Evolutionary conservation across 2,113 vertebrate species (phyloP).

Genomic region (Calidris pugnax): DNA sequence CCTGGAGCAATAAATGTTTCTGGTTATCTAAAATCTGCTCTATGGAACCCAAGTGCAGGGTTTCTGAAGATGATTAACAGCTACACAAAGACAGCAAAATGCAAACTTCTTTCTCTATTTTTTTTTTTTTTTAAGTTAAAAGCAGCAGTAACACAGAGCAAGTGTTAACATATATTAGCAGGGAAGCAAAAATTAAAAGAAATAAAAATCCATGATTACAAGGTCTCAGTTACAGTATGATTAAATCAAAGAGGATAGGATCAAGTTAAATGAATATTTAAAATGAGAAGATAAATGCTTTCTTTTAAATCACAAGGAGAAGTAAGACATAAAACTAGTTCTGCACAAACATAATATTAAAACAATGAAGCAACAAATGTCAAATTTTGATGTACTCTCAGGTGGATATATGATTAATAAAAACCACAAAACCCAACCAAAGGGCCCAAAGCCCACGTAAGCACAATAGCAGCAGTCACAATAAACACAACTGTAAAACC

Average conservation of each 20-base stretch:
- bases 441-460: not conserved
- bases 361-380: not conserved
- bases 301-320: not conserved
- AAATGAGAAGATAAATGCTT: not conserved
- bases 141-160: constrained; percentile 13
- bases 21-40: constrained; percentile 47
- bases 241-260: constrained; percentile 44
- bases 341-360: not conserved
- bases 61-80: constrained; percentile 18
- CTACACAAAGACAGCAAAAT: not conserved
- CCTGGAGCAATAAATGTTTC: not conserved
- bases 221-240: not conserved
- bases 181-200: constrained; percentile 6
- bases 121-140: constrained; percentile 35
- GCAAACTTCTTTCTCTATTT: not conserved
- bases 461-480: not conserved
- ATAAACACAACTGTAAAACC: not conserved
- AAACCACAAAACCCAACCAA: not conserved
- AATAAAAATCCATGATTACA: not conserved
- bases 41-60: not conserved
- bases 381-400: not conserved
- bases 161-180: constrained; percentile 1
- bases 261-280: not conserved
- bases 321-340: not conserved
- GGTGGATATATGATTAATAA: not conserved